Base-by-base conservation (phyloP, 2,113 vertebrate genomes). In the Centropristis striata region DNA sequence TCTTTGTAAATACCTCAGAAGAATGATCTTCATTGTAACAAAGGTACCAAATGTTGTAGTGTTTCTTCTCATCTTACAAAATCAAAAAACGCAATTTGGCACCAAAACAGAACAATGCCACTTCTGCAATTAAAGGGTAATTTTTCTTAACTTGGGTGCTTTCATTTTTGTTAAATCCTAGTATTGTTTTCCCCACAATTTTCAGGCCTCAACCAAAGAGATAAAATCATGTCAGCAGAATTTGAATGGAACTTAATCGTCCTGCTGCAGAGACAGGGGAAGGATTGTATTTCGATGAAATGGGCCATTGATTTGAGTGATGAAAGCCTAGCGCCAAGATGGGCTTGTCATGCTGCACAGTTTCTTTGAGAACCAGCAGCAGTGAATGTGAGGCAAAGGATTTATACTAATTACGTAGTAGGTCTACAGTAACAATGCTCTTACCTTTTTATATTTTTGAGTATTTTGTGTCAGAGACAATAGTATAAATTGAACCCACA, bases 221-320 rank as follows among this genome's bases (percentile, higher is more conserved):
- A 87, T 89, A 68, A 74, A 88, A 92, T 90, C 63, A 80, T 68
- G 86, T 94, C 83, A 91, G 87, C 88, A 89, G 27, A 80, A 83
- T 87, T 50, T 75, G 65, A 81, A 83, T 69, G 69, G 66, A 93
- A 90, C 58, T 57, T 83, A 89, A 86, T 88, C 63, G 28, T 81
- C 64, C 66, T 83, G 57, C 81, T 69, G 89, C 61, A 81, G 81
- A 88, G 85, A 90, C 79, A 86, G 54, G 69, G 75, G 84, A 90
- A 86, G 84, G 88, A 93, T 94, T 94, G 88, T 84, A 85, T 93
- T 93, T 91, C 88, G 76, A 91, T 93, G 86, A 93, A 94, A 92
- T 85, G 91, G 86, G 65, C 83, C 89, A 95, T 93, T 92, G 92
- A 94, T 94, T 94, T 93, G 90, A 94, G 82, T 83, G 92, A 94